Evolutionary conservation across 2,113 vertebrate species (phyloP), one percentile per base, ranked within the genome.

Genomic region (Actinemys pallida): DNA sequence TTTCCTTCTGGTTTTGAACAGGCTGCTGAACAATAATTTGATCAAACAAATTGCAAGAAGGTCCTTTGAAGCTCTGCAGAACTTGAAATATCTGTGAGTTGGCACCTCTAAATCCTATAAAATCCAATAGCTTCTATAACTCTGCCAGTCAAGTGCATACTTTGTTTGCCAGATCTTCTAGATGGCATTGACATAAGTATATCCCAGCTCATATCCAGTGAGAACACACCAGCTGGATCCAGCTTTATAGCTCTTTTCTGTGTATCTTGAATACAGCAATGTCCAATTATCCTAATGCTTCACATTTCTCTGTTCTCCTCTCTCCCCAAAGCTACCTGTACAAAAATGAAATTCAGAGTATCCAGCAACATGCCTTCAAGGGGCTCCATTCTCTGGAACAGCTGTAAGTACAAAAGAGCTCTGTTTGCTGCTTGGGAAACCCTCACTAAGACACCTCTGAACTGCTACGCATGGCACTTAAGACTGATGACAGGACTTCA

Each of bases 271-370:
- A 7, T 45, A 7, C 1, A 29, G 0, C 19, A 85, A 59, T 90
- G 62, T 8, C 53, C 1, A 3, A 11, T 75, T 54, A 19, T 12
- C 39, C 80, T 96, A 52, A 94, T 56, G 80, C 31, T 87, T 50
- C 10, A 31, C 13, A 4, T 85, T 12, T 39, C 56, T 82, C 42
- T 72, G 27, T 88, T 84, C 93, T 83, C 39, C 96, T 97, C 94
- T 98, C 94, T 98, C 95, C 98, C 95, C 98, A 95, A 98, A 99
- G 99, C 98, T 99, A 99, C 98, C 98, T 99, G 96, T 99, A 99
- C 97, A 99, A 99, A 98, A 99, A 99, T 69, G 99, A 99, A 98
- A 99, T 99, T 95, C 99, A 99, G 98, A 98, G 98, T 96, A 99
- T 99, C 98, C 99, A 99, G 98, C 98, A 98, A 95, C 98, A 99